Percentiles rank a stretch among this genome's conserved stretches.
Conservation (phyloP, 2,888 invertebrate species). For the Odontomyia ornata region DNA sequence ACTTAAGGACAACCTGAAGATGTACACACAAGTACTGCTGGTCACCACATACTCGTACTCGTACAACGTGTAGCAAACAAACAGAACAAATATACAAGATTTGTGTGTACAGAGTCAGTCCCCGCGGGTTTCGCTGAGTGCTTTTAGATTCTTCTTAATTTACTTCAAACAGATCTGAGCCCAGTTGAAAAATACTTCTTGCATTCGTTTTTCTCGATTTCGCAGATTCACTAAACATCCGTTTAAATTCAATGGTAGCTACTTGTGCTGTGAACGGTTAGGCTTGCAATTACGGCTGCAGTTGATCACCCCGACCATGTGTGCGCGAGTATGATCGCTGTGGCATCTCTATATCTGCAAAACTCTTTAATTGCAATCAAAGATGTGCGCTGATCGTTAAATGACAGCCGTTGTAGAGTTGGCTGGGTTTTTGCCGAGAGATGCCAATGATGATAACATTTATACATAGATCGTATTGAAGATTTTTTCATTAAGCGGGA, state of each 20-base stretch:
- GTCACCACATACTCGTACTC: not conserved
- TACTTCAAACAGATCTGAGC: not conserved
- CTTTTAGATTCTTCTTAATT: not conserved
- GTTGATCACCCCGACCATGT: not conserved
- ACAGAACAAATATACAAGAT: not conserved
- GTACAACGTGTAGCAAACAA: too few relatives aligned
- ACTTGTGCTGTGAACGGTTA: not conserved
- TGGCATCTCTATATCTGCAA: not conserved
- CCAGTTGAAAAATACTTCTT: not conserved
- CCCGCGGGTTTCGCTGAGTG: not conserved
- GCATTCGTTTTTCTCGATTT: too few relatives aligned
- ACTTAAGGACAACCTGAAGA: not conserved
- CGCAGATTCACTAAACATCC: not conserved
- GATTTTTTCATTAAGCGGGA: not conserved
- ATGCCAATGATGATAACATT: conserved; percentile 14
- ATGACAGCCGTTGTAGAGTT: conserved; percentile 18
- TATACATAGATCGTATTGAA: not conserved
- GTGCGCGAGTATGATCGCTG: too few relatives aligned
- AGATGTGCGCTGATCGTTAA: conserved; percentile 18
- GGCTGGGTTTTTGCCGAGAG: not conserved
- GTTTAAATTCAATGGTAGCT: not conserved
- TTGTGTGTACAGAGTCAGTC: not conserved
- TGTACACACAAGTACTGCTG: not conserved
- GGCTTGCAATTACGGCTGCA: too few relatives aligned
- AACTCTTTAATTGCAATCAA: conserved; percentile 10